Evolutionary conservation across 1,140 invertebrate species (phyloP).

Genomic region (Drosophila bocqueti): DNA sequence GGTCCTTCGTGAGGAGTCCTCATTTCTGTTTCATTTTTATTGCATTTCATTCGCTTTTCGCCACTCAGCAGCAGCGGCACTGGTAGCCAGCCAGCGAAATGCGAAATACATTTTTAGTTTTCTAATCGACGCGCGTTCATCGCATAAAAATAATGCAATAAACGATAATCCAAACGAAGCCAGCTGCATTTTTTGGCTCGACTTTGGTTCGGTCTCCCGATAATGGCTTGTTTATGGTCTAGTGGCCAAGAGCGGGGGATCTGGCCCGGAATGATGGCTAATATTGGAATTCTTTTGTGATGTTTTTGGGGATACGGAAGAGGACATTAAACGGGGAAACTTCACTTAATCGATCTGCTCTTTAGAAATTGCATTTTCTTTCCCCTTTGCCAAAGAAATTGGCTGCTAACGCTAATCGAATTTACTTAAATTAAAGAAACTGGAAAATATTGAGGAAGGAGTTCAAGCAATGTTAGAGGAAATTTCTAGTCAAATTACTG

Average conservation of each 20-base stretch:
- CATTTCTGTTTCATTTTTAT: slow-evolving; percentile 70
- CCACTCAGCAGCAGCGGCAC: slow-evolving; percentile 43
- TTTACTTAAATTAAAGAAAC: not conserved
- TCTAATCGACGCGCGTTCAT: slow-evolving; percentile 83
- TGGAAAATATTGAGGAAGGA: not conserved
- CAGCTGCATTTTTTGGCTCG: slow-evolving; percentile 66
- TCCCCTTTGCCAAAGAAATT: not conserved
- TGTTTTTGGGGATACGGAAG: not conserved
- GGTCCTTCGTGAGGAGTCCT: slow-evolving; percentile 21
- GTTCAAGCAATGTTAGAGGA: not conserved
- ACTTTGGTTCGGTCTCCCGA: slow-evolving; percentile 59
- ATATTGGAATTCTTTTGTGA: slow-evolving; percentile 21
- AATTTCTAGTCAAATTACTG: too few relatives aligned
- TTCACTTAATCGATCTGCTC: slow-evolving; percentile 16
- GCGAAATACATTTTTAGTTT: slow-evolving; percentile 81
- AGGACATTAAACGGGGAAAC: not conserved
- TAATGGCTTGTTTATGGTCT: slow-evolving; percentile 69
- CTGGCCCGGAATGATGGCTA: slow-evolving; percentile 18
- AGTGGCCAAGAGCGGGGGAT: not conserved
- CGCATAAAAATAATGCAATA: slow-evolving; percentile 84
- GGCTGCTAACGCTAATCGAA: not conserved
- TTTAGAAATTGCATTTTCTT: slow-evolving; percentile 10
- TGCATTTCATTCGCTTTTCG: slow-evolving; percentile 69
- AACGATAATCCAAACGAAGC: slow-evolving; percentile 70
- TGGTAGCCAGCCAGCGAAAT: slow-evolving; percentile 21